A percentile compares a stretch with the other conserved stretches of the same genome.
Conservation (phyloP, 1,140 invertebrate species). For the Onthophagus taurus region DNA sequence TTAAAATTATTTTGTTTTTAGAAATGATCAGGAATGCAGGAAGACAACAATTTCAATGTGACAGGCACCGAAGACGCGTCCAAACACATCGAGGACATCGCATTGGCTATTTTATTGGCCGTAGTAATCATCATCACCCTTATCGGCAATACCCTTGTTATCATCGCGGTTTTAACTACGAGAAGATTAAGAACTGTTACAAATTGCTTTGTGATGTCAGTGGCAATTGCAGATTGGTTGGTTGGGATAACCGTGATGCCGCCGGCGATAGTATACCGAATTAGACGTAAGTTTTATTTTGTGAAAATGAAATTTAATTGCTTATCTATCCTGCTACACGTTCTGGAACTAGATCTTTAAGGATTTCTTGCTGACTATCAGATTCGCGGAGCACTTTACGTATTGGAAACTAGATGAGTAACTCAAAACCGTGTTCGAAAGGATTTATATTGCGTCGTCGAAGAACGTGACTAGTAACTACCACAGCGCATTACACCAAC, state of each 20-base stretch:
- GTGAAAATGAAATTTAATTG: background rate
- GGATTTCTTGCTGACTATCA: no score
- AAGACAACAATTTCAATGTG: slow-evolving; percentile 14
- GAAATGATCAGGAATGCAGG: slow-evolving; percentile 29
- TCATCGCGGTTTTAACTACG: slow-evolving; percentile 84
- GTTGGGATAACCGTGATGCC: slow-evolving; percentile 94
- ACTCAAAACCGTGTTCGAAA: no score
- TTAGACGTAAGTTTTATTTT: slow-evolving; percentile 46
- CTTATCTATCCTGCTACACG: no score
- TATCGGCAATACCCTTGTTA: slow-evolving; percentile 83
- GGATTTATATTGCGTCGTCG: no score
- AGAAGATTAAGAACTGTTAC: slow-evolving; percentile 83
- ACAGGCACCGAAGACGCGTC: slow-evolving; percentile 10
- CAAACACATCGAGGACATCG: slow-evolving; percentile 28
- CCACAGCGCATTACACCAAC: no score
- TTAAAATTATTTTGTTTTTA: slow-evolving; percentile 25
- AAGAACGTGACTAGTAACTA: no score
- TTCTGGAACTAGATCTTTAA: no score
- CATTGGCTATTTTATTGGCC: slow-evolving; percentile 40
- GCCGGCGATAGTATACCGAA: slow-evolving; percentile 67
- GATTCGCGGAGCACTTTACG: no score
- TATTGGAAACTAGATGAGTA: no score
- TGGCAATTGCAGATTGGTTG: slow-evolving; percentile 83
- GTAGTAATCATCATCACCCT: slow-evolving; percentile 53
- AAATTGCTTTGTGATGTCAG: slow-evolving; percentile 89